Conservation (phyloP, 2,797 vertebrate genomes). For the Danionella dracula region DNA sequence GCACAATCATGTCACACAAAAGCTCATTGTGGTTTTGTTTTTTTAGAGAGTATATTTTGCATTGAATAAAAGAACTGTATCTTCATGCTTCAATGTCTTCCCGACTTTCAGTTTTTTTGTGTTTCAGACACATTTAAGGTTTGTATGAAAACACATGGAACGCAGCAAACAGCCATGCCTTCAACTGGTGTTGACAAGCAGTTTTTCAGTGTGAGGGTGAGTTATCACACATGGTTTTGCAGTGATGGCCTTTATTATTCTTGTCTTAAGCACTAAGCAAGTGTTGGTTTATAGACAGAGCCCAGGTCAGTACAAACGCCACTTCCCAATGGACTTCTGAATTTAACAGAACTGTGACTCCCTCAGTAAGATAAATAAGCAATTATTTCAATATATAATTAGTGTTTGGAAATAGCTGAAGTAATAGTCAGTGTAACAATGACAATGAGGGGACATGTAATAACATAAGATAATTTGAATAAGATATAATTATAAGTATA, state of each 20-base stretch:
- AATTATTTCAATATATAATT: neutral
- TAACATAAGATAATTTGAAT: too few relatives aligned
- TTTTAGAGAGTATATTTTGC: too few relatives aligned
- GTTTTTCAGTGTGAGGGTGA: slow-evolving; percentile 21
- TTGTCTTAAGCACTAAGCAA: slow-evolving; percentile 38
- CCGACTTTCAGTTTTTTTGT: slow-evolving; percentile 26
- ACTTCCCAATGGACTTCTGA: slow-evolving; percentile 10
- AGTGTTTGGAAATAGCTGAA: neutral
- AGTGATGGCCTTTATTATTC: slow-evolving; percentile 33
- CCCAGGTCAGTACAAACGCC: slow-evolving; percentile 17
- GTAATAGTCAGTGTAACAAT: neutral
- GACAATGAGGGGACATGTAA: too few relatives aligned
- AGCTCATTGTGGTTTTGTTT: slow-evolving; percentile 56
- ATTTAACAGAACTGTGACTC: neutral
- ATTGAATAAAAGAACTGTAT: too few relatives aligned
- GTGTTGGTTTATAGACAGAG: slow-evolving; percentile 26
- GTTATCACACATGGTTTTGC: slow-evolving; percentile 31
- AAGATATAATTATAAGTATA: too few relatives aligned
- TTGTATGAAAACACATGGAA: slow-evolving; percentile 42
- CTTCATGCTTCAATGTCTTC: slow-evolving; percentile 28
- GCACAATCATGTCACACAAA: slow-evolving; percentile 60
- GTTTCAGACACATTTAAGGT: slow-evolving; percentile 34
- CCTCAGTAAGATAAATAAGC: neutral
- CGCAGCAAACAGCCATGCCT: slow-evolving; percentile 39
- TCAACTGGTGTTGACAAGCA: slow-evolving; percentile 18